phyloP scores from a whole-genome alignment of 2,797 vertebrate genomes.

The Acipenser transmontanus region DNA sequence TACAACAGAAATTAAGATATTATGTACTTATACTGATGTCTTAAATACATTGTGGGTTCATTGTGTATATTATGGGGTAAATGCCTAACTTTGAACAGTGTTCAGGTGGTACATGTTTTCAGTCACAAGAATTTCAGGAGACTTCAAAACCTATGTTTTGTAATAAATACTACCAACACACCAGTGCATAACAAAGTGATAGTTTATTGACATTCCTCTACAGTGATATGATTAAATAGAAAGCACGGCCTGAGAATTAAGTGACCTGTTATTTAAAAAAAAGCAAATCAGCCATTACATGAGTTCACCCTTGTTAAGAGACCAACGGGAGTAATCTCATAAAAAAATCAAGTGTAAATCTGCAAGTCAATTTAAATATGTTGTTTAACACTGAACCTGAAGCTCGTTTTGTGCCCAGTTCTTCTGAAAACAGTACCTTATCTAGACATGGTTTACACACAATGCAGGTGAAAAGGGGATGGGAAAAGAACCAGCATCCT shows the following conservation, averaged over 20 bases:
- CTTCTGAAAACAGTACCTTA: not conserved
- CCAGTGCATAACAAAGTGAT: constrained; percentile 69
- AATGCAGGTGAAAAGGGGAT: constrained; percentile 1
- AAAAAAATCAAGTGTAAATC: constrained; percentile 1
- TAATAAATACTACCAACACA: constrained; percentile 22
- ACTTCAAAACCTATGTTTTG: no score
- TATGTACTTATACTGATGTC: no score
- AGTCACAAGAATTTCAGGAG: no score
- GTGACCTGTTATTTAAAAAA: constrained; percentile 59
- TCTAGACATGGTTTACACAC: not conserved
- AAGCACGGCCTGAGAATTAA: constrained; percentile 74
- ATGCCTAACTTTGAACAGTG: no score
- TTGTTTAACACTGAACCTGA: not conserved
- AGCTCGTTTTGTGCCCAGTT: not conserved
- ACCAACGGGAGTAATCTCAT: not conserved
- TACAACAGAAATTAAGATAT: no score
- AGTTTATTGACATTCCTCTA: constrained; percentile 85
- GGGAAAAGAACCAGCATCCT: not conserved
- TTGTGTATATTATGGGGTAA: no score
- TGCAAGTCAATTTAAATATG: not conserved
- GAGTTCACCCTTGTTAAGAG: constrained; percentile 35
- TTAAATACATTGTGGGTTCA: no score
- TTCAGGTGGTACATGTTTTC: no score
- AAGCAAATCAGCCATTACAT: constrained; percentile 56
- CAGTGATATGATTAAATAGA: constrained; percentile 66